These are phyloP conservation scores for Corvus hawaiiensis DNA, from an alignment of 2,113 vertebrate species.

Conservation along the genomic window DNA sequence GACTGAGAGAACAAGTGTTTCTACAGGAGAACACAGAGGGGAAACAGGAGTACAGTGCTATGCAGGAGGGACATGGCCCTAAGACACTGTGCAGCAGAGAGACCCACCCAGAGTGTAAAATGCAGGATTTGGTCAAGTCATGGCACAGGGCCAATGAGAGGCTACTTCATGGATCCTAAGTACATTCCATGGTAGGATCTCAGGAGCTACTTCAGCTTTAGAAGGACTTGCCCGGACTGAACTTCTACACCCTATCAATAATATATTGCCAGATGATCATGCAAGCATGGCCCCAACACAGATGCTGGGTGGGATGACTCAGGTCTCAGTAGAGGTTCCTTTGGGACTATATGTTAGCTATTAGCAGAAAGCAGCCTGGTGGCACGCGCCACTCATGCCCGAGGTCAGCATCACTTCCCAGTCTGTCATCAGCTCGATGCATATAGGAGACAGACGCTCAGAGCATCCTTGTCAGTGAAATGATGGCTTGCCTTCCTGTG, in stretches of 20 bases:
- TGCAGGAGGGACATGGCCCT: not conserved
- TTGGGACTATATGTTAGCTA: not conserved
- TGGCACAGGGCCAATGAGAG: not conserved
- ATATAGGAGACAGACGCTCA: not conserved
- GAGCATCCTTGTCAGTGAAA: not conserved
- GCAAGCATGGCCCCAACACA: not conserved
- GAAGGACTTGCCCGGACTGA: not conserved
- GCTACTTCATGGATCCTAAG: not conserved
- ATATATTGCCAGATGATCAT: not conserved
- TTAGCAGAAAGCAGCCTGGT: not conserved
- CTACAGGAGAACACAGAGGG: accelerated
- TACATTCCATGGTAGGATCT: not conserved
- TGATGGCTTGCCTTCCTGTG: not conserved
- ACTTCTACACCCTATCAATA: not conserved
- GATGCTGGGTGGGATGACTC: not conserved
- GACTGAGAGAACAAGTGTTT: not conserved
- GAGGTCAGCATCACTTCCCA: not conserved
- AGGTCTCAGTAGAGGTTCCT: not conserved
- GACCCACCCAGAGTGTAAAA: not conserved
- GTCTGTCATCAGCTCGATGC: not conserved
- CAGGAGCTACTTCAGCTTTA: not conserved
- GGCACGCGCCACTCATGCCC: not conserved
- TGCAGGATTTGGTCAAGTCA: not conserved
- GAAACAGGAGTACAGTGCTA: not conserved
- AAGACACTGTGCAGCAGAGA: not conserved